Conservation (phyloP, 2,888 invertebrate genomes). For the Lycaena phlaeas region DNA sequence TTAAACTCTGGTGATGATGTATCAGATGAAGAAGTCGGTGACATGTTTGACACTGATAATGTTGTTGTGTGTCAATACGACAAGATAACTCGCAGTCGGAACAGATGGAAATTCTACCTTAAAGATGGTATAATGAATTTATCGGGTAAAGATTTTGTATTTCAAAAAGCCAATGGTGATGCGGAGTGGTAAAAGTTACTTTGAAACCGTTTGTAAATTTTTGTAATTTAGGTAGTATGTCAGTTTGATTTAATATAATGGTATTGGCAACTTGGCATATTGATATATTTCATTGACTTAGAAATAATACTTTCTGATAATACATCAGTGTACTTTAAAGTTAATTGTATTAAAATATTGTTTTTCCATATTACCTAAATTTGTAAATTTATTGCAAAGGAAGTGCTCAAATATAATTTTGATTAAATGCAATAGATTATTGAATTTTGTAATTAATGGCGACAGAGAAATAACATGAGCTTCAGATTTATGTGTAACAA, state of each 20-base stretch:
- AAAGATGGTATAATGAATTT: constrained; percentile 99
- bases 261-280: neutral
- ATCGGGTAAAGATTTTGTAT: constrained; percentile 97
- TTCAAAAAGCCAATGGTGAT: constrained; percentile 98
- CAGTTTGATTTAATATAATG: neutral
- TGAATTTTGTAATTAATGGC: neutral
- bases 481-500: neutral
- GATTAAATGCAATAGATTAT: too few relatives aligned
- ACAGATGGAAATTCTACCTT: constrained; percentile 99
- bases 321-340: neutral
- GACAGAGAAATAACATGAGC: neutral
- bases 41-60: constrained; percentile 98
- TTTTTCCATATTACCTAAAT: too few relatives aligned
- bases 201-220: constrained; percentile 28
- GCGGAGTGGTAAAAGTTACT: constrained; percentile 89
- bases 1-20: constrained; percentile 98
- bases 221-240: constrained; percentile 3
- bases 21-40: constrained; percentile 94
- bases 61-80: constrained; percentile 99
- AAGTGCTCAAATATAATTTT: too few relatives aligned
- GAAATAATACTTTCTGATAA: neutral
- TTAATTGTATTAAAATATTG: neutral
- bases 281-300: neutral
- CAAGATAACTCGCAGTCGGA: constrained; percentile 98
- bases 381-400: too few relatives aligned